Evolutionary conservation across 2,797 vertebrate genomes (phyloP).

Genomic region (Danio jaintianensis): DNA sequence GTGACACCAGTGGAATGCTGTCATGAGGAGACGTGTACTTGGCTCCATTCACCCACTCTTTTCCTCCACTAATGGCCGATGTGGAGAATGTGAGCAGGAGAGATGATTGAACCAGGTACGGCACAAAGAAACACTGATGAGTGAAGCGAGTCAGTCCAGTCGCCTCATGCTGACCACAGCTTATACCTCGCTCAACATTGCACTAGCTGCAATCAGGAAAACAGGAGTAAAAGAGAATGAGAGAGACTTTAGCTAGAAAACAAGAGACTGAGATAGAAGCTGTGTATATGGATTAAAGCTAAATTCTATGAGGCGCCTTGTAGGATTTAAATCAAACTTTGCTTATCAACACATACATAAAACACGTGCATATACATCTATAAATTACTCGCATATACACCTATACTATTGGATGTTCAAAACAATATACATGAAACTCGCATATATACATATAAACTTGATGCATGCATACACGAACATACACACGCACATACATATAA

Average conservation of each 20-base stretch:
- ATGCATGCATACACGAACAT: too few species aligned
- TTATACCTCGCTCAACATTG: slow-evolving; percentile 58
- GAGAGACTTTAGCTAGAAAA: neutral
- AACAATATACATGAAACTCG: too few species aligned
- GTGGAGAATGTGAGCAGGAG: slow-evolving; percentile 10
- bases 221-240: slow-evolving; percentile 15
- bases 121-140: slow-evolving; percentile 40
- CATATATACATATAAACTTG: too few species aligned
- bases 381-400: too few species aligned
- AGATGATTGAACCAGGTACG: slow-evolving; percentile 14
- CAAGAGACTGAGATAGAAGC: neutral
- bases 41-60: neutral
- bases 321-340: too few species aligned
- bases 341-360: too few species aligned
- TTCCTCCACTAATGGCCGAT: slow-evolving; percentile 1
- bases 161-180: slow-evolving; percentile 44
- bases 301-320: too few species aligned
- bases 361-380: too few species aligned
- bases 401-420: too few species aligned
- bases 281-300: neutral
- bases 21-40: slow-evolving; percentile 11
- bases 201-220: slow-evolving; percentile 65
- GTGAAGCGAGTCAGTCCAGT: slow-evolving; percentile 46
- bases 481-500: too few species aligned
- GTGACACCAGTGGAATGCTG: slow-evolving; percentile 26